These are phyloP conservation scores for Spermophilus dauricus DNA, from an alignment of 2,113 vertebrate species.

Conservation along the genomic window DNA sequence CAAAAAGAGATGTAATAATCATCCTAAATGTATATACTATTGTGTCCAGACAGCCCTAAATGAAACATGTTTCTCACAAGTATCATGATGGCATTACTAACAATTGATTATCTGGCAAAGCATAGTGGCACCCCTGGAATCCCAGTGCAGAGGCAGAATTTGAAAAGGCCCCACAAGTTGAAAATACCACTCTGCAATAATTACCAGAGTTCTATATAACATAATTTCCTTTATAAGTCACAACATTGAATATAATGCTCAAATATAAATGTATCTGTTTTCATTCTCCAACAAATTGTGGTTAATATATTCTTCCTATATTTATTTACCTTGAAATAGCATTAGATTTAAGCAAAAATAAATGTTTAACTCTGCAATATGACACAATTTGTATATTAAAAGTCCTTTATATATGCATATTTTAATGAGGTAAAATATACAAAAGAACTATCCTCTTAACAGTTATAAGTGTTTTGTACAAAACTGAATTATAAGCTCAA, in stretches of 20 bases:
- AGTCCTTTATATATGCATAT: neutral
- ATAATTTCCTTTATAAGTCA: neutral
- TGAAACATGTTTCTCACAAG: neutral
- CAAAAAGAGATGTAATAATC: neutral
- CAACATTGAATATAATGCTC: neutral
- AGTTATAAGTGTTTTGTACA: neutral
- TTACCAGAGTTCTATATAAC: neutral
- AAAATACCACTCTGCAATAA: neutral
- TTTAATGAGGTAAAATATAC: neutral
- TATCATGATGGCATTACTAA: neutral
- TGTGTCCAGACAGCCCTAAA: neutral
- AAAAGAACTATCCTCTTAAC: neutral
- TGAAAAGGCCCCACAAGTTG: neutral
- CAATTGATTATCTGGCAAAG: neutral
- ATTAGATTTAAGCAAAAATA: neutral
- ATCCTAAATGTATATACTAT: neutral
- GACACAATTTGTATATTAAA: neutral
- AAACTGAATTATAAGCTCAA: neutral
- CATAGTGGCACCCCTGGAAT: too few relatives aligned
- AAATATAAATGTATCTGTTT: neutral
- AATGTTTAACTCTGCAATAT: neutral
- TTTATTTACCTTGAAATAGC: conserved; percentile 22
- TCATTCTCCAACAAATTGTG: neutral
- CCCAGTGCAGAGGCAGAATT: neutral
- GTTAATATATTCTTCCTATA: neutral